Evolutionary conservation across 30 jellyfish, hydroid and myxozoan species (phyloP).

Genomic region (Clytia hemisphaerica): DNA sequence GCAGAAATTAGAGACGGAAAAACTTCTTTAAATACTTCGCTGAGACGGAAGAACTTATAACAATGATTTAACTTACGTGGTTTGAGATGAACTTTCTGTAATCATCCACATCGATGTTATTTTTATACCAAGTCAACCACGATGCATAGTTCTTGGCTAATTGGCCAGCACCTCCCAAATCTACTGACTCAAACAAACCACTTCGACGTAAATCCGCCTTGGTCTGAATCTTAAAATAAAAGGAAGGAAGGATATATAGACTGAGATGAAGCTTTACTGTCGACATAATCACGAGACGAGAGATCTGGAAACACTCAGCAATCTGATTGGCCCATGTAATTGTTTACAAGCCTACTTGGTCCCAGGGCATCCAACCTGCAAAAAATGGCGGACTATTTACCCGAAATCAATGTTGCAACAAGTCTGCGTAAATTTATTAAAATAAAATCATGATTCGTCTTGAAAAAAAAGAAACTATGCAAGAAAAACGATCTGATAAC

Average conservation of each 20-base stretch:
- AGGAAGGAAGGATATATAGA: neutral
- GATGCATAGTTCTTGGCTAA: conserved; percentile 54
- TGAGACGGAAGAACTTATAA: neutral
- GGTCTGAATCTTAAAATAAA: neutral
- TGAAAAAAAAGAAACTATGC: neutral
- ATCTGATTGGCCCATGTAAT: no score
- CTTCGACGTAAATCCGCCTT: neutral
- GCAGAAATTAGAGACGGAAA: no score
- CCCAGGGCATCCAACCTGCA: no score
- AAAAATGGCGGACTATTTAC: no score
- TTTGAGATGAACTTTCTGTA: conserved; percentile 45
- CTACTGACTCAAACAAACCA: neutral
- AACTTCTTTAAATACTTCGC: no score
- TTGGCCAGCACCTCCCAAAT: conserved; percentile 9
- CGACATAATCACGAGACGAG: no score
- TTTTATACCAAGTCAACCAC: conserved; percentile 88
- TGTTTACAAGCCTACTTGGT: no score
- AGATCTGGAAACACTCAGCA: no score
- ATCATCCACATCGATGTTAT: conserved; percentile 67
- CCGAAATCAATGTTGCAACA: no score
- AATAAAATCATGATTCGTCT: no score
- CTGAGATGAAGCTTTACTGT: neutral
- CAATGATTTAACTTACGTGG: conserved; percentile 22
- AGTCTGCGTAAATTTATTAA: no score
- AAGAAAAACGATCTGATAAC: neutral